Base-by-base conservation (phyloP, 1,140 invertebrate species). In the Amyelois transitella region DNA sequence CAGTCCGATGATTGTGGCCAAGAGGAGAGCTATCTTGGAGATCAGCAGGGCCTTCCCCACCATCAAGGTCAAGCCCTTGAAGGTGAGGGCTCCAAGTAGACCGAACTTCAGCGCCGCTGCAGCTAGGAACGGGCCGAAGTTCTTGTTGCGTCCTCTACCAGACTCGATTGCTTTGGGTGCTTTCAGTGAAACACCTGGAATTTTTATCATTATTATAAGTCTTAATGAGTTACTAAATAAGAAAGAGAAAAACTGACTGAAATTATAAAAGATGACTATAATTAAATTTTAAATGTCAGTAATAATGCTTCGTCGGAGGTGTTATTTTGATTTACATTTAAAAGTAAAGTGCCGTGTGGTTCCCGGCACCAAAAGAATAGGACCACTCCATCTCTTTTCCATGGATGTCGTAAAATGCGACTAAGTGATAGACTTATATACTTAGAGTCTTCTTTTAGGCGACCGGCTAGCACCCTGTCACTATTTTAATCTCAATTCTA, bases 21-120 rank as follows among this genome's bases (percentile, higher is more conserved):
- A 74, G 0, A 96, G 89, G 3, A 96, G 89, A 0, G 95, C 94
- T 38, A 96, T 92, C 89, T 96, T 96, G 49, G 94, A 94, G 6
- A 96, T 91, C 0, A 96, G 90, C 0, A 96, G 89, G 20, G 95
- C 95, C 85, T 96, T 96, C 64, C 94, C 94, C 2, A 95, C 94
- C 21, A 96, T 90, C 2, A 96, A 82, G n/a, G 93, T 93, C 0
- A 96, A 84, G 6, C 92, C 94, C 67, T 96, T 96, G 76, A 96
- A 94, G 1, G 94, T 92, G 10, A 96, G 68, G 28, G 94, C 93
- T 22, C 93, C 94, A 6, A 96, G 91, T 45, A 96, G 89, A 69
- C 94, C 95, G 18, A 94, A 91, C 75, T 96, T 96, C 81, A 95
- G 89, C 0, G 93, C 93, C 21, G 92, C 93, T 5, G 94, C 92